Percentiles rank a stretch among this genome's conserved stretches.
These are phyloP conservation scores for Bufo bufo DNA, from an alignment of 2,113 vertebrate genomes.

Conservation along the genomic window DNA sequence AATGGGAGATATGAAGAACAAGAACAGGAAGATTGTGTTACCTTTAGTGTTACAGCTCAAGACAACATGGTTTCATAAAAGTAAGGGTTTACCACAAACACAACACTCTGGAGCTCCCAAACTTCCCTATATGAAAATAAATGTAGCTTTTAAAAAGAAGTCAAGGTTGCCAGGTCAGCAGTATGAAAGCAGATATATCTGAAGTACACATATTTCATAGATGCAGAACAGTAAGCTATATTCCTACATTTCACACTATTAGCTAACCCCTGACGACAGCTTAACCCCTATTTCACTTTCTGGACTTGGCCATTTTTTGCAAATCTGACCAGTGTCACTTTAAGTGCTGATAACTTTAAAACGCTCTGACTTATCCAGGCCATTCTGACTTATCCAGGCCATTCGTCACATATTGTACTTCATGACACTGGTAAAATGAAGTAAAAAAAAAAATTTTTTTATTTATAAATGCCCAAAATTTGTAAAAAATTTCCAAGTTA, in stretches of 20 bases:
- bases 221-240: neutral
- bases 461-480: too few species aligned
- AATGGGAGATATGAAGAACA: neutral
- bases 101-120: neutral
- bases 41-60: neutral
- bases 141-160: neutral
- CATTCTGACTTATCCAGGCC: too few species aligned
- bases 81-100: neutral
- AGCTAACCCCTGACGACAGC: neutral
- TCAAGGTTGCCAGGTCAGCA: neutral
- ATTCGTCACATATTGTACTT: too few species aligned
- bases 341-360: too few species aligned
- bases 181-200: neutral
- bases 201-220: neutral
- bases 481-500: too few species aligned
- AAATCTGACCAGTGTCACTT: too few species aligned
- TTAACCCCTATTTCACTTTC: too few species aligned
- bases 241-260: neutral
- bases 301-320: too few species aligned
- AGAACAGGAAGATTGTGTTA: neutral
- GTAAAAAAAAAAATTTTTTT: too few species aligned
- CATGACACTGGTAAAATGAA: too few species aligned
- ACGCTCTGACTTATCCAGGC: too few species aligned
- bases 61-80: too few species aligned
- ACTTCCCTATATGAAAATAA: neutral